Conservation (phyloP, 2,888 invertebrate genomes). For the Lymantria dispar region DNA sequence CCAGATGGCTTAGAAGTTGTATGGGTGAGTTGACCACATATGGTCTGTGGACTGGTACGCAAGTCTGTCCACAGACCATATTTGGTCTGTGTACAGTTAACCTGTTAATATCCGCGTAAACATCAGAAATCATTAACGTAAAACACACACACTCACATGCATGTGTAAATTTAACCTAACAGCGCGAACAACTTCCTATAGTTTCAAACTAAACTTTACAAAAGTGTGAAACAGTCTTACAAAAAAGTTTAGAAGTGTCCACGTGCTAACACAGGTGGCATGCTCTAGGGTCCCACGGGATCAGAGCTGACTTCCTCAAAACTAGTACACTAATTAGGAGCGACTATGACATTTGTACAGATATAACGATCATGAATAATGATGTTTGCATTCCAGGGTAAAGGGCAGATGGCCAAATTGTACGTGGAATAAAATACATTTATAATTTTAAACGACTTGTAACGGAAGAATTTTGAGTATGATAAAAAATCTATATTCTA, state of each 20-base stretch:
- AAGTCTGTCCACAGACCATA: too few species aligned
- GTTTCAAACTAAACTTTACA: slow-evolving; percentile 15
- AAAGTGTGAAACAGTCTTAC: slow-evolving; percentile 58
- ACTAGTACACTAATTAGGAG: slow-evolving; percentile 44
- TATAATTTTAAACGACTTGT: not conserved
- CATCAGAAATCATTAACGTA: too few species aligned
- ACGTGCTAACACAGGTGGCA: slow-evolving; percentile 53
- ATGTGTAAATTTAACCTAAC: not conserved
- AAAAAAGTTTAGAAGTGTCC: slow-evolving; percentile 55
- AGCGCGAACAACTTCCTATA: slow-evolving; percentile 46
- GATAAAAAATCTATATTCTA: too few species aligned
- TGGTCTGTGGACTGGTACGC: too few species aligned
- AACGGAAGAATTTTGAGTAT: not conserved
- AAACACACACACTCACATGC: too few species aligned
- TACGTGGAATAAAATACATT: not conserved
- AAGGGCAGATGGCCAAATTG: slow-evolving; percentile 24
- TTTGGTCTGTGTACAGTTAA: too few species aligned
- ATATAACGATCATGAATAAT: slow-evolving; percentile 24
- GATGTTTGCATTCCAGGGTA: slow-evolving; percentile 24
- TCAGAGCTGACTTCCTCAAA: slow-evolving; percentile 54
- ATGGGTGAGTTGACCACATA: too few species aligned
- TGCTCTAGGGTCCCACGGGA: slow-evolving; percentile 63
- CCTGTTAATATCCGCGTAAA: too few species aligned
- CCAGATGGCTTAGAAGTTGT: too few species aligned
- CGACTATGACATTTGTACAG: slow-evolving; percentile 42